Evolutionary conservation across 2,888 invertebrate species (phyloP), one percentile per base, ranked within the genome.

Genomic region (Rhagonycha fulva): DNA sequence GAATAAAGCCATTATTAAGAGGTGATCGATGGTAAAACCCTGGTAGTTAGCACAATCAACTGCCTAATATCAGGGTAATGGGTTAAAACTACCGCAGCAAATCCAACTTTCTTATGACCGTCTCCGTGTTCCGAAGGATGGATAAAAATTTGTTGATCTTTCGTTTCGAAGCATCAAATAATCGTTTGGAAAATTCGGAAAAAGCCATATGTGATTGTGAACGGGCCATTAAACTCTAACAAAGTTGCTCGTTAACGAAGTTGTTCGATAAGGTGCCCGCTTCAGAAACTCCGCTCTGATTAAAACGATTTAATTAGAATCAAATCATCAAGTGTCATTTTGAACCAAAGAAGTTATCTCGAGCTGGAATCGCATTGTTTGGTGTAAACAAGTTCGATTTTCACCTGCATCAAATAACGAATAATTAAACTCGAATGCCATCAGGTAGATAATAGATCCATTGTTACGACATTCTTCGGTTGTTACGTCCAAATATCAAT

Each of bases 381-480:
- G 82, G 80, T 83, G 83, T 84, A 83, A 83, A 83, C 84, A 84
- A 82, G 83, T 79, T 76, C 76, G 77, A 78, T 80, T 78, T 79
- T 81, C 81, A 81, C 79, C 79, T 80, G 81, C 76, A 70, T 73
- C 79, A 72, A 75, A 77, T 76, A 76, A 75, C 78, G 79, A 83
- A 83, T 84, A 86, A 86, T 86, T 86, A 85, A 84, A 81, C 80
- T 82, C 78, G 84, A 84, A 86, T 86, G 82, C 85, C 84, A 83
- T 85, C 86, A 85, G 85, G 85, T 85, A 86, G 84, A 86, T 86
- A 86, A 86, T 86, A 86, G 86, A 86, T 85, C 86, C 85, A 86
- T 86, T 86, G 86, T 86, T 86, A 84, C 85, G 85, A 84, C 86
- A 85, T 86, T 86, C 86, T 79, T 81, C 80, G 84, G 82, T 82